Base-by-base conservation (phyloP, 2,888 invertebrate genomes). In the Cryptocheilus praepositus region DNA sequence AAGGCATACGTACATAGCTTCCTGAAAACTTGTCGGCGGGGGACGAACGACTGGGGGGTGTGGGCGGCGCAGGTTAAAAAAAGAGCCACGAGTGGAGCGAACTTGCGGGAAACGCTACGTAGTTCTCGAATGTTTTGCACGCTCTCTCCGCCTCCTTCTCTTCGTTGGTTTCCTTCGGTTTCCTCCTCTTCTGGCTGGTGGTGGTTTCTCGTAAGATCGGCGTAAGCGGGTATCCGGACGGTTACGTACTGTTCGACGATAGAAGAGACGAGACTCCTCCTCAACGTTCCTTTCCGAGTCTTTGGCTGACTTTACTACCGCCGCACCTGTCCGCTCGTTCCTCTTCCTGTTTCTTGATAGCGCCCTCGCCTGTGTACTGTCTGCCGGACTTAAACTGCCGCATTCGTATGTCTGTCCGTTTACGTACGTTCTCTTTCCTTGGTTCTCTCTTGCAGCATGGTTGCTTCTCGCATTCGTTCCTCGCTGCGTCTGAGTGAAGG, bases 291-390 rank as follows among this genome's bases (percentile, higher is more conserved):
- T 61, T 79, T 76, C 83, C 77, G 83, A 83, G 80, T 75, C 71
- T 77, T 76, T 75, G 77, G 73, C 79, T 80, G 80, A 76, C 79
- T 86, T 81, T 82, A 85, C 82, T 77, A 80, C 81, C 83, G 74
- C 69, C 75, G 74, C 74, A 73, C 68, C 70, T 67, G 66, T 61
- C 63, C 59, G 55, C 61, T 66, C 54, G 43, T 43, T 16, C 19
- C 16, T 16, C 55, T 46, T 18, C 25, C 36, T 36, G 11, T 11
- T 36, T 11, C 36, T 7, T 36, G 36, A 36, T 36, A 36, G 13
- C 36, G 11, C 36, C 11, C 36, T 7, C 36, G 36, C 36, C 36
- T 5, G 7, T 36, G 13, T 36, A 36, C 36, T 36, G 36, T 11
- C 36, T 7, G 36, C 36, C 36, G 36, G 36, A 36, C 36, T 36